Conservation (phyloP, 2,888 invertebrate species). For the Diaperis boleti region DNA sequence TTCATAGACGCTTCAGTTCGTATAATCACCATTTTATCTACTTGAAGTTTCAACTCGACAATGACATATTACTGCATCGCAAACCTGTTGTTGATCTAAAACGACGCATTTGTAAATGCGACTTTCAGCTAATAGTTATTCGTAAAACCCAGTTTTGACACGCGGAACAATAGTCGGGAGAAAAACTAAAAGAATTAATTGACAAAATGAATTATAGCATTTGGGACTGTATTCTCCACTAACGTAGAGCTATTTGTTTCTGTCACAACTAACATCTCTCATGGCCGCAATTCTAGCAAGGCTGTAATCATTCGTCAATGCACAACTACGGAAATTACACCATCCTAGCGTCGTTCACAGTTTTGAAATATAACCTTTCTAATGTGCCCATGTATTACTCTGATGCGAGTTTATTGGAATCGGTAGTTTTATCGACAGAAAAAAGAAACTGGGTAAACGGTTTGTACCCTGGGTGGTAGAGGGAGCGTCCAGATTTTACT, state of each 20-base stretch:
- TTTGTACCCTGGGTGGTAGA: too few relatives aligned
- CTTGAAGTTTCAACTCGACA: too few relatives aligned
- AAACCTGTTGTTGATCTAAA: too few relatives aligned
- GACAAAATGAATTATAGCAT: slow-evolving; percentile 44
- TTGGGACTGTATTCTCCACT: slow-evolving; percentile 39
- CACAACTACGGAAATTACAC: slow-evolving; percentile 40
- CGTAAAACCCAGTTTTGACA: too few relatives aligned
- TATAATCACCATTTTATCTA: too few relatives aligned
- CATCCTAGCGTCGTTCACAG: slow-evolving; percentile 24
- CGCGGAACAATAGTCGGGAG: background rate
- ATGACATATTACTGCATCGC: too few relatives aligned
- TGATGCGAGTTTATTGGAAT: slow-evolving; percentile 19
- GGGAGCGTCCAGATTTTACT: too few relatives aligned
- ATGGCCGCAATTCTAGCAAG: slow-evolving; percentile 43
- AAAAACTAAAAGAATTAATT: slow-evolving; percentile 40
- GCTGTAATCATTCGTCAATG: slow-evolving; percentile 43
- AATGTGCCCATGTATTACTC: slow-evolving; percentile 7
- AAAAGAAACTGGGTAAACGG: too few relatives aligned
- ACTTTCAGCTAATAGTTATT: too few relatives aligned
- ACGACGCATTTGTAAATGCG: too few relatives aligned
- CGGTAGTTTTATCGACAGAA: too few relatives aligned
- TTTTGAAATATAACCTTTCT: slow-evolving; percentile 34
- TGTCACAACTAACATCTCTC: slow-evolving; percentile 45
- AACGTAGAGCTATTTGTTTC: slow-evolving; percentile 46
- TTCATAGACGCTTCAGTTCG: too few relatives aligned